Percentiles rank a stretch among this genome's conserved stretches.
Conservation (phyloP, 2,797 vertebrate species). For the Bryconaethiops microstoma region DNA sequence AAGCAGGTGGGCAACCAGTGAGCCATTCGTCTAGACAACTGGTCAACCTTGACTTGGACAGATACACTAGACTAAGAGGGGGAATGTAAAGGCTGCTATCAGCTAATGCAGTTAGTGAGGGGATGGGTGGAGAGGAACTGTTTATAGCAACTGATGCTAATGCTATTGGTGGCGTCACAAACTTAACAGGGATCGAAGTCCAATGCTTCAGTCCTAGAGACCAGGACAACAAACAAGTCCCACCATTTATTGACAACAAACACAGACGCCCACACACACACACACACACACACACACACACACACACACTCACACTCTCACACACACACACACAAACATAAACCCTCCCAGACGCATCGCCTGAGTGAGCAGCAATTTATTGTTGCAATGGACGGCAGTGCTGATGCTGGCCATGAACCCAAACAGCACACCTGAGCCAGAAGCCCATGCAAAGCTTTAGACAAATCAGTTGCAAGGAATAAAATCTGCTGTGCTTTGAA, state of each 20-base stretch:
- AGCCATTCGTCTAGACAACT: slow-evolving; percentile 39
- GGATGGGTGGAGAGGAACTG: slow-evolving; percentile 32
- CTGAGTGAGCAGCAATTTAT: slow-evolving; percentile 20
- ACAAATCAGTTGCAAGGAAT: slow-evolving; percentile 2
- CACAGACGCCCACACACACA: not conserved
- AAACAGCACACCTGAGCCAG: not conserved
- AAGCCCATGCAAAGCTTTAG: not conserved
- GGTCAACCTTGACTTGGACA: slow-evolving; percentile 46
- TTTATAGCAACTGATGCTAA: slow-evolving; percentile 59
- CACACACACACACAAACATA: not conserved
- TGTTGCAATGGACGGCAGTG: slow-evolving; percentile 19
- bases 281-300: not conserved
- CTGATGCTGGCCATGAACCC: slow-evolving; percentile 3
- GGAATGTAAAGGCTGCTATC: slow-evolving; percentile 36
- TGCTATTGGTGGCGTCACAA: slow-evolving; percentile 48
- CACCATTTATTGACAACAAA: slow-evolving; percentile 42
- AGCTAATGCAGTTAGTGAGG: slow-evolving; percentile 49
- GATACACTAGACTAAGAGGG: slow-evolving; percentile 33
- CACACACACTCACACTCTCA: slow-evolving; percentile 34
- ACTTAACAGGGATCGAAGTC: slow-evolving; percentile 57
- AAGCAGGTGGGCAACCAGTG: not conserved
- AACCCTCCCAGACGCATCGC: slow-evolving; percentile 26
- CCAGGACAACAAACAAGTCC: slow-evolving; percentile 48
- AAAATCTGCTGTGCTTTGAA: not conserved
- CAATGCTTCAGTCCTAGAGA: slow-evolving; percentile 38